Evolutionary conservation across 1,140 invertebrate species (phyloP), one percentile per base, ranked within the genome.

Genomic region (Formica selysi): DNA sequence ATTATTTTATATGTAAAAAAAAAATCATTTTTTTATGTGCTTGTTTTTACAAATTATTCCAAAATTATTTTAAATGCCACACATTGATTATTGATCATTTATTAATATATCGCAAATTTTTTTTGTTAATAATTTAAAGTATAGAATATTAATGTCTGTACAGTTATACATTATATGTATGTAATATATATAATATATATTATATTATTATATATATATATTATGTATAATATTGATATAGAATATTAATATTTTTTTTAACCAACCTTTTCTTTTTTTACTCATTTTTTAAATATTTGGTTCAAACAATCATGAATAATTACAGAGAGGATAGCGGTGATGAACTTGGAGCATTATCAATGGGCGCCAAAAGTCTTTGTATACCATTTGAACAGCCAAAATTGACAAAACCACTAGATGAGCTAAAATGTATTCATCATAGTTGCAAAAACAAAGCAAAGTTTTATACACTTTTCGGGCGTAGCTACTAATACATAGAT

Each of bases 301-400:
- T 48, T 8, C 51, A 26, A 61, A 88, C 88, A 44, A 74, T 95
- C 94, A 61, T 76, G 91, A 88, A 88, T 76, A 79, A 68, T 94
- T 95, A 22, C 86, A 96, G 96, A 85, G 95, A 96, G 71, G 95
- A 96, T 85, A 96, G 95, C 44, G 96, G 96, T 3, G 96, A 96
- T 22, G 98, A 98, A 91, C 95, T 97, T 88, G 97, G 97, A 61
- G 97, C 97, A 59, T 98, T 99, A 29, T 97, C 98, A 0, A 99
- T 99, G 99, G 99, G 99, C 51, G 99, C 99, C 6, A 99, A 99
- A 95, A 97, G 98, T 32, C 96, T 99, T 0, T 99, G 99, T 94
- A 99, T 99, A 92, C 99, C 99, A 13, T 98, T 99, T 93, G 96
- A 98, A 36, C 99, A 99, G 93, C 97, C 97, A 11, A 91, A 95